These are phyloP conservation scores for Xanthia icteritia DNA, from an alignment of 2,888 invertebrate genomes.

Conservation along the genomic window DNA sequence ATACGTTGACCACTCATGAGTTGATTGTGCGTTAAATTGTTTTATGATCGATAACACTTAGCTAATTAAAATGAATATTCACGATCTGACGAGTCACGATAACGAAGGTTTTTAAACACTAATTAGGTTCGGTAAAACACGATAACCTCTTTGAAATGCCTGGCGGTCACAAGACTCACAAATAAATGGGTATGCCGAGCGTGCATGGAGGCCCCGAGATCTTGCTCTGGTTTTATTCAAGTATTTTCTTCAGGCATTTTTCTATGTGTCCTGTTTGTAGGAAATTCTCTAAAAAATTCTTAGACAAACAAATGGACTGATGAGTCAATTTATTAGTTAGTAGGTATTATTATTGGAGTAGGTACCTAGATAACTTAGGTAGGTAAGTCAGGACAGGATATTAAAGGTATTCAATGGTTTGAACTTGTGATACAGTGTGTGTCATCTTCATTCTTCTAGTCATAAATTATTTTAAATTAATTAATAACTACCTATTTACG, in stretches of 20 bases:
- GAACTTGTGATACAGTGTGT: no score
- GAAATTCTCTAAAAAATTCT: no score
- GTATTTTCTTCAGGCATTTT: not conserved
- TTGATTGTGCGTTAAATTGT: conserved; percentile 27
- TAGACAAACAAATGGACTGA: no score
- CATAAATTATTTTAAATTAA: not conserved
- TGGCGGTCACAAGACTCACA: conserved; percentile 6
- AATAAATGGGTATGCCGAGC: not conserved
- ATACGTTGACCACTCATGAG: not conserved
- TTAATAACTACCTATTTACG: not conserved
- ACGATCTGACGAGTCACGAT: conserved; percentile 32
- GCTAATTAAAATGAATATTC: conserved; percentile 29
- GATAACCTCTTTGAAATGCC: conserved; percentile 17
- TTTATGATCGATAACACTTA: conserved; percentile 32
- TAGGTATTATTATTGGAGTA: no score
- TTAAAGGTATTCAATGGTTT: no score
- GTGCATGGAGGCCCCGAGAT: not conserved
- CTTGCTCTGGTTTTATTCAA: not conserved
- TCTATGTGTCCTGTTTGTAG: no score
- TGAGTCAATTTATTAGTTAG: no score
- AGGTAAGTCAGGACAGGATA: no score
- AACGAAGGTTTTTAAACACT: conserved; percentile 11
- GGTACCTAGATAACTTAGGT: no score
- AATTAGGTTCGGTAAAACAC: conserved; percentile 2
- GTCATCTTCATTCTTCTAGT: not conserved